phyloP scores from a whole-genome alignment of 2,888 invertebrate genomes.

The Thera obeliscata region DNA sequence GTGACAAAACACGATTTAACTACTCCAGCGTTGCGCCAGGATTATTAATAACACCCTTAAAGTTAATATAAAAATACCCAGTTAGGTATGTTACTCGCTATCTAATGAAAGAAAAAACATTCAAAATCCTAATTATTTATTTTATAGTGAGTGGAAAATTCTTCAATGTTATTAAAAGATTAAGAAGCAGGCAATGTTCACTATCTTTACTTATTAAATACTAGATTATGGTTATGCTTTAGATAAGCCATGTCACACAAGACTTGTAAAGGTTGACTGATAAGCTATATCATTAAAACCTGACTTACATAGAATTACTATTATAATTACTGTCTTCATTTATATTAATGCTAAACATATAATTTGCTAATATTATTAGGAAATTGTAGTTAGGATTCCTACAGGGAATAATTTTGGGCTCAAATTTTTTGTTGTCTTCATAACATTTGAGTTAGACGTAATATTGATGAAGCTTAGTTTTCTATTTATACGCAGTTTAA shows the following conservation, averaged over 20 bases:
- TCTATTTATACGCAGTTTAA: neutral
- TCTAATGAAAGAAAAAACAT: neutral
- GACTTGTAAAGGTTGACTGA: slow-evolving; percentile 27
- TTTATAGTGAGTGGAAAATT: slow-evolving; percentile 14
- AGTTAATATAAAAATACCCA: neutral
- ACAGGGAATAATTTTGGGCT: neutral
- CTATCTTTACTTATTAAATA: slow-evolving; percentile 23
- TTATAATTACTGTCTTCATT: slow-evolving; percentile 1
- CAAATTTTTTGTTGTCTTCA: neutral
- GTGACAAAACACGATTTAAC: too few species aligned
- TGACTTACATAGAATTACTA: neutral
- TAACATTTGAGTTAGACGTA: neutral
- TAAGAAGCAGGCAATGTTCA: slow-evolving; percentile 29
- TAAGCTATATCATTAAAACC: slow-evolving; percentile 17
- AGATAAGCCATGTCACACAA: slow-evolving; percentile 33
- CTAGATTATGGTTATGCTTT: slow-evolving; percentile 26
- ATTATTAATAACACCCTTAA: too few species aligned
- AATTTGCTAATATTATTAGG: neutral
- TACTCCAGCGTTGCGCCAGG: too few species aligned
- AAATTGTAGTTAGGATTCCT: neutral
- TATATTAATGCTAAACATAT: neutral
- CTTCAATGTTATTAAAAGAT: slow-evolving; percentile 23
- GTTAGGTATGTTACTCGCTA: neutral
- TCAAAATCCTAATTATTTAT: neutral
- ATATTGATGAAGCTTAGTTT: too few species aligned